Percentiles rank a stretch among this genome's conserved stretches.
Evolutionary conservation across 2,888 invertebrate genomes (phyloP).

Genomic region (Endomychus coccineus): DNA sequence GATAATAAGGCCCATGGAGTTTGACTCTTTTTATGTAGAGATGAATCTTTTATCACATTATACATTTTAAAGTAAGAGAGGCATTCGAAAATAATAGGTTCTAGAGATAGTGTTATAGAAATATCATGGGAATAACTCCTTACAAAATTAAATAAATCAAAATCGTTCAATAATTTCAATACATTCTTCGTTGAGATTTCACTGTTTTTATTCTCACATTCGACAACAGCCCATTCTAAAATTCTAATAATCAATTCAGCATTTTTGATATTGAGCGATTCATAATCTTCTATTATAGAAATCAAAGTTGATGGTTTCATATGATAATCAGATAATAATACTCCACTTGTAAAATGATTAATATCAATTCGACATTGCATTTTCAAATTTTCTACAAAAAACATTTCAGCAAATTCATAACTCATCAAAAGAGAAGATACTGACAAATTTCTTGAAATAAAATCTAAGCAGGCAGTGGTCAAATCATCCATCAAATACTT

Average conservation of each 20-base stretch:
- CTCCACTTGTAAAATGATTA: not conserved
- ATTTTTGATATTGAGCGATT: not conserved
- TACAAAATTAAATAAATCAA: not conserved
- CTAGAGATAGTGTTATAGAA: not conserved
- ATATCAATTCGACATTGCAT: not conserved
- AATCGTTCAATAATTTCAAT: not conserved
- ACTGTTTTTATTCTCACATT: not conserved
- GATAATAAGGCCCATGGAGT: not conserved
- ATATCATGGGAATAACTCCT: not conserved
- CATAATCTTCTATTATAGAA: not conserved
- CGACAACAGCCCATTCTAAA: not conserved
- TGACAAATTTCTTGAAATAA: not conserved
- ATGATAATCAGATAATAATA: not conserved
- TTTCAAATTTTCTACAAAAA: not conserved
- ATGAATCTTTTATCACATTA: not conserved
- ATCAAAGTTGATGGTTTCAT: constrained; percentile 1
- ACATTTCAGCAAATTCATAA: not conserved
- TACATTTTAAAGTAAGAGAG: not conserved
- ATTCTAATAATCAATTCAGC: not conserved
- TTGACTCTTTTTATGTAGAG: not conserved
- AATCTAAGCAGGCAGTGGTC: not conserved
- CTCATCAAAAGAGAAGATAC: not conserved
- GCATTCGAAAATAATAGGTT: not conserved
- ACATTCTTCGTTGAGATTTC: not conserved
- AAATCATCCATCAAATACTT: constrained; percentile 1